phyloP scores from a whole-genome alignment of 2,113 vertebrate genomes.

The Dipodomys stephensi region DNA sequence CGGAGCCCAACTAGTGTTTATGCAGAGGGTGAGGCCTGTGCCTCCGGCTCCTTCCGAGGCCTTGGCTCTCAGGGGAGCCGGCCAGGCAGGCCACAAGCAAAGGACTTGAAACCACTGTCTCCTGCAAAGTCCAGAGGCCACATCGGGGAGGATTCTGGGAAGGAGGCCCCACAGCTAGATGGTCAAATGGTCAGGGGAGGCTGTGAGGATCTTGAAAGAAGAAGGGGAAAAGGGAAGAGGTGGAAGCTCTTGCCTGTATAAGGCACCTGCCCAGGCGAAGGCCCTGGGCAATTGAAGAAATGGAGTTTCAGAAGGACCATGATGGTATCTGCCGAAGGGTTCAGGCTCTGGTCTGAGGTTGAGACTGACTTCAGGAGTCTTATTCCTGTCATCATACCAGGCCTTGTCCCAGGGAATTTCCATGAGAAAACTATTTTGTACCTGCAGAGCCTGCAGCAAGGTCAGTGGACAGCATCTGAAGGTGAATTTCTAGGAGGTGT shows the following conservation, averaged over 20 bases:
- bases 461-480: neutral
- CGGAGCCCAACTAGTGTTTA: constrained; percentile 84
- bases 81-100: constrained; percentile 82
- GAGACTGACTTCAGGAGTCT: neutral
- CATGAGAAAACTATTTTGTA: neutral
- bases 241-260: neutral
- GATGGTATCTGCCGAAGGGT: too few species aligned
- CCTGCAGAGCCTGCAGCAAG: neutral
- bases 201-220: constrained; percentile 53
- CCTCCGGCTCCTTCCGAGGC: constrained; percentile 73
- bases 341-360: neutral
- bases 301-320: neutral
- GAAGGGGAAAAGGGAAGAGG: neutral
- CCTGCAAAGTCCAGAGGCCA: constrained; percentile 82
- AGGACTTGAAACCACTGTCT: constrained; percentile 87
- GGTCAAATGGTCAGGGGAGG: constrained; percentile 47
- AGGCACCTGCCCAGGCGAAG: neutral
- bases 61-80: constrained; percentile 83
- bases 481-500: neutral
- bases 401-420: neutral
- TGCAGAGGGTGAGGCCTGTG: constrained; percentile 82
- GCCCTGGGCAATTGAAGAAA: neutral
- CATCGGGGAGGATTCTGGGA: constrained; percentile 81
- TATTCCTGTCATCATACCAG: neutral
- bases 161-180: constrained; percentile 75